Evolutionary conservation across 2,797 vertebrate species (phyloP).

Genomic region (Aphelocoma californica): DNA sequence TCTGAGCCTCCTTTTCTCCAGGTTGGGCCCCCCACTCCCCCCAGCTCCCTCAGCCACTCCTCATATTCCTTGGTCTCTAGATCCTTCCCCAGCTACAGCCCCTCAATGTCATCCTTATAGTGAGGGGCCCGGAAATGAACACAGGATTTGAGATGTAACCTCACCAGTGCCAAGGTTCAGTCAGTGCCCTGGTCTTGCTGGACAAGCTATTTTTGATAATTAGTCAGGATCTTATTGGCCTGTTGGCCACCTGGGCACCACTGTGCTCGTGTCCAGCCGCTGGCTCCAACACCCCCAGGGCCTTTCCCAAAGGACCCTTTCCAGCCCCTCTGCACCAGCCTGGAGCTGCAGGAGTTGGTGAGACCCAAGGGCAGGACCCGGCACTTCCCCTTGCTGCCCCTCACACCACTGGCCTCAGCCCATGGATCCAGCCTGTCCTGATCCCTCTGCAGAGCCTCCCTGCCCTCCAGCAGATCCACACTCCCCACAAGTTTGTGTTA

Average conservation of each 20-base stretch:
- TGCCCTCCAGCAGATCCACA: not conserved
- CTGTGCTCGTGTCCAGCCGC: rapidly evolving
- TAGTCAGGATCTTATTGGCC: not conserved
- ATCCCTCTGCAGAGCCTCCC: not conserved
- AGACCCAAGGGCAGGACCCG: not conserved
- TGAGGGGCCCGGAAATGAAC: not conserved
- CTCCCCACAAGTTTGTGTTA: too few relatives aligned
- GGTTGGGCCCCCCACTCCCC: rapidly evolving
- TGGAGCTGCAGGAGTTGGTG: not conserved
- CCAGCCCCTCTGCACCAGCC: not conserved
- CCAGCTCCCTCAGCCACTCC: not conserved
- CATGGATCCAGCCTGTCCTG: not conserved
- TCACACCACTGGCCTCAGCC: not conserved
- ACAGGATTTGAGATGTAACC: not conserved
- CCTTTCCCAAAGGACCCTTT: not conserved
- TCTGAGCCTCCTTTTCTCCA: not conserved
- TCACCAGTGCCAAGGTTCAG: rapidly evolving
- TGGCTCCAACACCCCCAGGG: not conserved
- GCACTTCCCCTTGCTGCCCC: not conserved
- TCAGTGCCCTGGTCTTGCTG: too few relatives aligned
- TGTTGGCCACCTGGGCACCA: not conserved
- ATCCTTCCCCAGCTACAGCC: too few relatives aligned
- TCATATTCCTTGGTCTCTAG: too few relatives aligned
- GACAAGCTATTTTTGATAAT: not conserved
- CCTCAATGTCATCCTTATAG: not conserved